Percentiles rank a stretch among this genome's conserved stretches.
These are phyloP conservation scores for Rotaria magnacalcarata DNA, from an alignment of 2,888 invertebrate genomes.

Conservation along the genomic window DNA sequence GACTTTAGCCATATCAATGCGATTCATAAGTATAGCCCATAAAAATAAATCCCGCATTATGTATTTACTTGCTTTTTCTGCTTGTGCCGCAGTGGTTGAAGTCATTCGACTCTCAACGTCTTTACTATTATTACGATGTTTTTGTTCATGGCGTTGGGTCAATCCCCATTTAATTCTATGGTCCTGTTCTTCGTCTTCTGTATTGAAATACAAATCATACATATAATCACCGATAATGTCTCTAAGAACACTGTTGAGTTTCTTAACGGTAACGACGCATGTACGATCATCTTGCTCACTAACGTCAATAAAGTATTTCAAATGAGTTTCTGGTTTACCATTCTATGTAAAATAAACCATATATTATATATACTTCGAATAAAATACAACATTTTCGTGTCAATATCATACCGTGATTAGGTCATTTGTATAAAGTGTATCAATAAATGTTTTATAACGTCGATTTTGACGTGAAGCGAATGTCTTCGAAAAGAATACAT, in stretches of 20 bases:
- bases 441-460: neutral
- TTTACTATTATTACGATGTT: too few relatives aligned
- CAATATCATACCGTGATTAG: too few relatives aligned
- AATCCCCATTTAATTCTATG: too few relatives aligned
- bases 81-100: too few relatives aligned
- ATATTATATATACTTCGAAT: too few relatives aligned
- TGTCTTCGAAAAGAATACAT: neutral
- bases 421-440: neutral
- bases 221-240: slow-evolving; percentile 1
- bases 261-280: neutral
- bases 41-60: neutral
- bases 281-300: neutral
- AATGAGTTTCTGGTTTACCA: neutral
- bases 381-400: too few relatives aligned
- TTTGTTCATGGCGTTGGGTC: neutral
- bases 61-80: neutral
- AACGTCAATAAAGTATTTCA: neutral
- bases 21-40: neutral
- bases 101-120: too few relatives aligned
- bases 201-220: neutral
- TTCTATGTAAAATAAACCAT: too few relatives aligned
- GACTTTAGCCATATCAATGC: neutral
- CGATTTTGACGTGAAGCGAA: neutral
- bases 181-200: neutral
- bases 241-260: neutral